Evolutionary conservation across 2,797 vertebrate species (phyloP).

Genomic region (Stomatorhinus walkeri): DNA sequence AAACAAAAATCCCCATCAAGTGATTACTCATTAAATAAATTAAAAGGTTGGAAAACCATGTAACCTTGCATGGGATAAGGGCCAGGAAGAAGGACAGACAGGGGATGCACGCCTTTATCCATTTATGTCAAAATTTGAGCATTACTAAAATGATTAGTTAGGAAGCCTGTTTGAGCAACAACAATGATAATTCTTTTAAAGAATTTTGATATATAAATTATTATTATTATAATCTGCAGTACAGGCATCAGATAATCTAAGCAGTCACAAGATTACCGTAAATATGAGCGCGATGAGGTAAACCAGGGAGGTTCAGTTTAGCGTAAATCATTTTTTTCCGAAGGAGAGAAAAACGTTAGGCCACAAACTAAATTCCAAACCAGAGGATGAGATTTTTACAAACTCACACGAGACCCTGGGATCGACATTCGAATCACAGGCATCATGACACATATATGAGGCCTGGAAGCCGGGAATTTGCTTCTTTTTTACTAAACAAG

Average conservation of each 20-base stretch:
- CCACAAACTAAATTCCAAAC: not conserved
- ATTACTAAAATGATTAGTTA: not conserved
- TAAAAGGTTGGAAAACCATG: not conserved
- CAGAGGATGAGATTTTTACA: not conserved
- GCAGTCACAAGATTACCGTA: slow-evolving; percentile 1
- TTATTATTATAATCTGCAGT: not conserved
- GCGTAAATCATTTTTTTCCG: not conserved
- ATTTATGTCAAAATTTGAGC: not conserved
- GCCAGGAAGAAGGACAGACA: not conserved
- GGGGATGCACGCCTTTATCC: not conserved
- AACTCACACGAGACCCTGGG: not conserved
- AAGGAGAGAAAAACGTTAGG: not conserved
- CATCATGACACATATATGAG: not conserved
- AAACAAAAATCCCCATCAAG: not conserved
- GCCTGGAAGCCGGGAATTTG: not conserved
- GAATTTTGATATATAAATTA: not conserved
- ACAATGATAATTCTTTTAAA: not conserved
- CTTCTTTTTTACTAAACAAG: not conserved
- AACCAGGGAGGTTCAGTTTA: not conserved
- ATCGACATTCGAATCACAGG: not conserved
- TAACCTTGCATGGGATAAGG: not conserved
- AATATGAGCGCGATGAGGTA: not conserved
- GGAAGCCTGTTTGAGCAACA: not conserved
- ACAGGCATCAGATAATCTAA: not conserved
- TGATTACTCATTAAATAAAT: not conserved